Conservation (phyloP, 2,888 invertebrate species). For the Rotaria sp. region DNA sequence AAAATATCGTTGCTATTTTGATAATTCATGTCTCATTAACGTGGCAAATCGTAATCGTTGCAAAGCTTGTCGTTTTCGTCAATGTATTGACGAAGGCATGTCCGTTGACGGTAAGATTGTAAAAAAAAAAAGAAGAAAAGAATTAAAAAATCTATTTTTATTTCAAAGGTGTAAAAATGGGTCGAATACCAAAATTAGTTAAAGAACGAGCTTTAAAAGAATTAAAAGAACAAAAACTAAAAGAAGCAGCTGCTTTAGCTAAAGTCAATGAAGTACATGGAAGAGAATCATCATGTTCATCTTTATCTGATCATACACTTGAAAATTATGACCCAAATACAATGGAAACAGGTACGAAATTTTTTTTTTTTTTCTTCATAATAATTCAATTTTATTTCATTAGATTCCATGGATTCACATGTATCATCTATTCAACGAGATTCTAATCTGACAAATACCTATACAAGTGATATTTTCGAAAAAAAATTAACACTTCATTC, state of each 20-base stretch:
- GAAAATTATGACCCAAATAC: background rate
- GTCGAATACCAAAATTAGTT: conserved; percentile 39
- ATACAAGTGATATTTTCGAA: background rate
- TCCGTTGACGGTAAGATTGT: conserved; percentile 26
- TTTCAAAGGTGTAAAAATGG: conserved; percentile 32
- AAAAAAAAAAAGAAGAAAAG: background rate
- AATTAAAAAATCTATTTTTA: no score
- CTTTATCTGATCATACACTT: background rate
- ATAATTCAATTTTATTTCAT: background rate
- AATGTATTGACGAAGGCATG: conserved; percentile 37
- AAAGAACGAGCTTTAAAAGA: conserved; percentile 33
- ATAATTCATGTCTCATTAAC: conserved; percentile 31
- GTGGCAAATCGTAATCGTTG: conserved; percentile 37
- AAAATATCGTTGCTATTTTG: conserved; percentile 37
- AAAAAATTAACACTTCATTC: background rate
- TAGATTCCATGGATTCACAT: background rate
- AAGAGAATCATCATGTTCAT: background rate
- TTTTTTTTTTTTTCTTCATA: background rate
- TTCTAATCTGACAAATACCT: background rate
- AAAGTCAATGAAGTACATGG: background rate
- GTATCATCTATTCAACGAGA: background rate
- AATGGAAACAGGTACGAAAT: background rate
- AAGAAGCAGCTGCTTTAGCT: background rate
- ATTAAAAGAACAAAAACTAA: conserved; percentile 4
- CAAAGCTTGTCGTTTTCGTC: conserved; percentile 39